Conservation (phyloP, 2,113 vertebrate species). For the Mus musculus region GRCm39 chr16:58177501-58178000, state of each 20-base stretch:
- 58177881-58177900: background rate
- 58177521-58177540: background rate
- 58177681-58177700: background rate
- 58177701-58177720: background rate
- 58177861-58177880: background rate
- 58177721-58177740: background rate
- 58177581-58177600: background rate
- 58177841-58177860: background rate
- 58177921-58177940: background rate
- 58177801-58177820: background rate
- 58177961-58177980: background rate
- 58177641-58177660: background rate
- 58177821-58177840: background rate
- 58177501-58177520: background rate
- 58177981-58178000: background rate
- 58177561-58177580: background rate
- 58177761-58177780: conserved; percentile 36
- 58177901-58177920: background rate
- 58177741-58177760: background rate
- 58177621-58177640: background rate
- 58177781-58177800: background rate
- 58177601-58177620: background rate
- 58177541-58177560: background rate
- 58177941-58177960: background rate
- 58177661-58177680: background rate